Conservation (phyloP, 2,797 vertebrate species). For the Gouania willdenowi region DNA sequence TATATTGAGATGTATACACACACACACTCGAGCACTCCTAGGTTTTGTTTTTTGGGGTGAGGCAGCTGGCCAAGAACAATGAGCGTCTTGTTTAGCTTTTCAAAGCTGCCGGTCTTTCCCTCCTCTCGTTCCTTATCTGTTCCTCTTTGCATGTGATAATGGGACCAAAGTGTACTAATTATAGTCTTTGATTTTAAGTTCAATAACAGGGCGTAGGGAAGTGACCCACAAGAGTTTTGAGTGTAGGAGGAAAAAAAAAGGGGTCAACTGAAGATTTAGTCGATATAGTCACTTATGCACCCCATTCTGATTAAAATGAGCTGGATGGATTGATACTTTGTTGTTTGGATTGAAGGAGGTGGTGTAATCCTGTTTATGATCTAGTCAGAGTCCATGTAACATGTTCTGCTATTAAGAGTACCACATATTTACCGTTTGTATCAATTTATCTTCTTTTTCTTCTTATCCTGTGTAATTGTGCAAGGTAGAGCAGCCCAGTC, state of each 20-base stretch:
- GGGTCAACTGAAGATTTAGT: too few relatives aligned
- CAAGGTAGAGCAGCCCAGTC: too few relatives aligned
- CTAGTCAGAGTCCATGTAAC: too few relatives aligned
- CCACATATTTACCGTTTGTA: too few relatives aligned
- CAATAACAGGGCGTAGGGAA: conserved; percentile 14
- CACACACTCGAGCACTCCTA: conserved; percentile 31
- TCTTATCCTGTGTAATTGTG: too few relatives aligned
- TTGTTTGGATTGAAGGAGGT: too few relatives aligned
- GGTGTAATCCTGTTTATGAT: too few relatives aligned
- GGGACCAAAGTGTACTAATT: conserved; percentile 53
- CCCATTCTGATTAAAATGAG: too few relatives aligned
- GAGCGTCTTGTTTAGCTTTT: conserved; percentile 76
- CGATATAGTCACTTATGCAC: too few relatives aligned
- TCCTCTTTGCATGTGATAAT: conserved; percentile 33
- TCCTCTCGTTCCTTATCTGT: conserved; percentile 8
- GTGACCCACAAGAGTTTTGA: conserved; percentile 12
- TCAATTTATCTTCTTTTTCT: too few relatives aligned
- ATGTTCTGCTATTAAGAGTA: too few relatives aligned
- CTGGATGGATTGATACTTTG: too few relatives aligned
- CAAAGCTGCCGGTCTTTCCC: conserved; percentile 57
- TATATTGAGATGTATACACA: conserved; percentile 11
- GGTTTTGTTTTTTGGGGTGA: conserved; percentile 53
- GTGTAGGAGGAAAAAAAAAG: not conserved
- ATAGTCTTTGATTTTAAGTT: conserved; percentile 31
- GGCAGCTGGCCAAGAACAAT: conserved; percentile 78